Evolutionary conservation across 2,797 vertebrate genomes (phyloP).

Genomic region (Phataginus tricuspis): DNA sequence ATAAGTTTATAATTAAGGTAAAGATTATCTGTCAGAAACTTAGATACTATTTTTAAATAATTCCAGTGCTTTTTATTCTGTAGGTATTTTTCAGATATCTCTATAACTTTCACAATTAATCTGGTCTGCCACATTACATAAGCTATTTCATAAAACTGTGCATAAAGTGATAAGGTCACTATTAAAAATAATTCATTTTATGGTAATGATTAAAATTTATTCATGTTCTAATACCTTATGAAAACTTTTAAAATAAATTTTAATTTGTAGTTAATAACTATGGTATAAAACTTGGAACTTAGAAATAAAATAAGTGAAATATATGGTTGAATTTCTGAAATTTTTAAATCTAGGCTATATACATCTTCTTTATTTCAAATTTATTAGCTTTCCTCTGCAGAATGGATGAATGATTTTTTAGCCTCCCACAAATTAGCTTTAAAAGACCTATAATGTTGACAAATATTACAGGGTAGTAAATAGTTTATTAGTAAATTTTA

Average conservation of each 20-base stretch:
- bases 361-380: slow-evolving; percentile 34
- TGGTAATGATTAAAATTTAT: slow-evolving; percentile 29
- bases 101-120: slow-evolving; percentile 53
- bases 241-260: slow-evolving; percentile 46
- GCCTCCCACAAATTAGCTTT: slow-evolving; percentile 18
- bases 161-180: slow-evolving; percentile 47
- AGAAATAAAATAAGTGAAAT: slow-evolving; percentile 36
- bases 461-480: neutral
- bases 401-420: neutral
- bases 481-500: slow-evolving; percentile 36
- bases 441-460: neutral
- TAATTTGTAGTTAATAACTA: slow-evolving; percentile 31
- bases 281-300: slow-evolving; percentile 43
- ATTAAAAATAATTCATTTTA: slow-evolving; percentile 18
- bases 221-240: neutral
- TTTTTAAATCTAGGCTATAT: neutral
- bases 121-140: slow-evolving; percentile 3
- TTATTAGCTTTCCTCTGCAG: slow-evolving; percentile 49
- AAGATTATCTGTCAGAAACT: slow-evolving; percentile 56
- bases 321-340: slow-evolving; percentile 49
- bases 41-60: neutral
- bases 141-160: slow-evolving; percentile 61
- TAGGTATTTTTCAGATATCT: slow-evolving; percentile 5
- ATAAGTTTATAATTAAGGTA: slow-evolving; percentile 71
- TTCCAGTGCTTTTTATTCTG: slow-evolving; percentile 30